Evolutionary conservation across 1,140 invertebrate genomes (phyloP), one percentile per base, ranked within the genome.

Genomic region (Chlorops oryzae): DNA sequence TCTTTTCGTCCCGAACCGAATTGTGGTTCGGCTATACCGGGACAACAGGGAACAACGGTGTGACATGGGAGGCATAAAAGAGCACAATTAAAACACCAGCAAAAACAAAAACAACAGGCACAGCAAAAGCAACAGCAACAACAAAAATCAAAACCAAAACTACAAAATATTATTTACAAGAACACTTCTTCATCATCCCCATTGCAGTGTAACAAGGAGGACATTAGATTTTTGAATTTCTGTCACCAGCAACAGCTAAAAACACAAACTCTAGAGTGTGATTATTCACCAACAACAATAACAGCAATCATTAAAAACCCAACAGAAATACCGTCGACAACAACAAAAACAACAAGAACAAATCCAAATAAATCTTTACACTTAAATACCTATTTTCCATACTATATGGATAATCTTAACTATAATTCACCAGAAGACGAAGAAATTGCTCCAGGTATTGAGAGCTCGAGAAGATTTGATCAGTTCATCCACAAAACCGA

Each of bases 11-110:
- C 65, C 21, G 61, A 65, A 34, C 52, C 40, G 1, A 52, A 42
- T 50, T 59, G 65, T 57, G 59, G 61, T 25, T 70, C 65, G 35
- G 62, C 60, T 28, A 50, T 72, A 50, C 65, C 69, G 5, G 68
- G 68, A n/a, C 69, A 71, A 54, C 63, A 66, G 57, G 69, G 65
- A 44, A 72, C 68, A 25, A 56, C 68, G 52, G 69, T 72, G 64
- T 72, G 69, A 72, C 69, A 70, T 70, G 63, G 68, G n/a, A n/a
- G n/a, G n/a, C n/a, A n/a, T n/a, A n/a, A n/a, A n/a, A n/a, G n/a
- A n/a, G n/a, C n/a, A n/a, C n/a, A n/a, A n/a, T n/a, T n/a, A n/a
- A n/a, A n/a, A n/a, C n/a, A n/a, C n/a, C n/a, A n/a, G n/a, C n/a
- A n/a, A n/a, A n/a, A n/a, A n/a, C n/a, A n/a, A n/a, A n/a, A n/a